phyloP scores from a whole-genome alignment of 2,797 vertebrate species.

The Cottoperca gobio region DNA sequence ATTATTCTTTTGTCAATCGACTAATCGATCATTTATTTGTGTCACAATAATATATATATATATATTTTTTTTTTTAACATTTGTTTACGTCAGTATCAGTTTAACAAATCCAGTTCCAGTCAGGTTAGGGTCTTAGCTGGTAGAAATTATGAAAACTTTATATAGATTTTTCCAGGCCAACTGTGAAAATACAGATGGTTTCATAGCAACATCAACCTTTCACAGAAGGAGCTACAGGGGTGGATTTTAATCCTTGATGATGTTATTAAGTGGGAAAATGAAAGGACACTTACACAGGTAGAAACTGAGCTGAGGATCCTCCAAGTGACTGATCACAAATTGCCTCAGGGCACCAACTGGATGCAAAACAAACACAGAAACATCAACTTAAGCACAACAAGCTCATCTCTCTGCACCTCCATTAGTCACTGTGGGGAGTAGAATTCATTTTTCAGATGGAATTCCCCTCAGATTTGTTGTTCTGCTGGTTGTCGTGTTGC shows the following conservation, averaged over 20 bases:
- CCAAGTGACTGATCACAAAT: conserved; percentile 91
- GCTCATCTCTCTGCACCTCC: background rate
- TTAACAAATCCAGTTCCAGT: background rate
- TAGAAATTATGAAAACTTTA: background rate
- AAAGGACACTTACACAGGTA: conserved; percentile 91
- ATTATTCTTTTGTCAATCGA: no score
- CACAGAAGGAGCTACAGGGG: background rate
- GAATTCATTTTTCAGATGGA: conserved; percentile 56
- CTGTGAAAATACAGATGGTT: background rate
- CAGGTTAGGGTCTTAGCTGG: background rate
- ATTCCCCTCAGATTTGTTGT: conserved; percentile 70
- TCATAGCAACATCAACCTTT: background rate
- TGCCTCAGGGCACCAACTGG: conserved; percentile 89
- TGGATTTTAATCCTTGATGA: no score
- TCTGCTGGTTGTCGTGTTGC: conserved; percentile 49
- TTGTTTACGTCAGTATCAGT: background rate
- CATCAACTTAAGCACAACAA: conserved; percentile 8
- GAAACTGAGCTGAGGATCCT: conserved; percentile 88
- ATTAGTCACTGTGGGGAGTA: conserved; percentile 20
- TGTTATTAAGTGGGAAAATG: no score
- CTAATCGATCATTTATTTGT: no score
- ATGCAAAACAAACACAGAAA: conserved; percentile 40
- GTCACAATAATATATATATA: no score
- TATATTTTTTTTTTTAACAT: no score
- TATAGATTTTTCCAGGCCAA: background rate